phyloP scores from a whole-genome alignment of 2,797 vertebrate genomes.

The Centropyge bicolor region DNA sequence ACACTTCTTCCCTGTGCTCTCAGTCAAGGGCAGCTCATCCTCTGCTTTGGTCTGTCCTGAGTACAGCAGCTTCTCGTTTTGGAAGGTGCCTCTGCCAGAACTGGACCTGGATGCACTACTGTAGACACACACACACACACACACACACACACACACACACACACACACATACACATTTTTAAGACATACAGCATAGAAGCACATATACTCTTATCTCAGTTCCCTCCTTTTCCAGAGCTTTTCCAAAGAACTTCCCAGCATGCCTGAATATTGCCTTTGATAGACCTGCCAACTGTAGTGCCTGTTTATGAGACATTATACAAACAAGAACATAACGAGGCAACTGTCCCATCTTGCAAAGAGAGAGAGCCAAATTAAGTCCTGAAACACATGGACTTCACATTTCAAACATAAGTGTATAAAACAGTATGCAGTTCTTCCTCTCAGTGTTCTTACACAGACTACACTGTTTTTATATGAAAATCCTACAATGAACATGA shows the following conservation, averaged over 20 bases:
- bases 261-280: conserved; percentile 31
- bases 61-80: conserved; percentile 89
- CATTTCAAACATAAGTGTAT: conserved; percentile 9
- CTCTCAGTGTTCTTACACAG: conserved; percentile 11
- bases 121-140: conserved; percentile 55
- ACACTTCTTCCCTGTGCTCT: conserved; percentile 91
- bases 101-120: conserved; percentile 79
- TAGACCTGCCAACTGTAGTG: conserved; percentile 21
- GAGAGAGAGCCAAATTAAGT: background rate
- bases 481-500: background rate
- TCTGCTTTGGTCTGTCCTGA: conserved; percentile 86
- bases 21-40: conserved; percentile 49
- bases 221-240: conserved; percentile 2
- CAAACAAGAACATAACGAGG: conserved; percentile 26
- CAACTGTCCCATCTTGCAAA: background rate
- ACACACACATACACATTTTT: background rate
- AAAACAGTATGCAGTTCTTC: conserved; percentile 5
- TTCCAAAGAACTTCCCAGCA: conserved; percentile 9
- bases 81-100: conserved; percentile 86
- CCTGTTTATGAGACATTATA: conserved; percentile 42
- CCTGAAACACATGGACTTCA: background rate
- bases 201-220: background rate
- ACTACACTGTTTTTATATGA: background rate
- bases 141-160: background rate
- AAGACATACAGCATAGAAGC: background rate